Percentiles rank a stretch among this genome's conserved stretches.
These are phyloP conservation scores for Malurus leucopterus DNA, from an alignment of 2,797 vertebrate genomes.

Conservation along the genomic window DNA sequence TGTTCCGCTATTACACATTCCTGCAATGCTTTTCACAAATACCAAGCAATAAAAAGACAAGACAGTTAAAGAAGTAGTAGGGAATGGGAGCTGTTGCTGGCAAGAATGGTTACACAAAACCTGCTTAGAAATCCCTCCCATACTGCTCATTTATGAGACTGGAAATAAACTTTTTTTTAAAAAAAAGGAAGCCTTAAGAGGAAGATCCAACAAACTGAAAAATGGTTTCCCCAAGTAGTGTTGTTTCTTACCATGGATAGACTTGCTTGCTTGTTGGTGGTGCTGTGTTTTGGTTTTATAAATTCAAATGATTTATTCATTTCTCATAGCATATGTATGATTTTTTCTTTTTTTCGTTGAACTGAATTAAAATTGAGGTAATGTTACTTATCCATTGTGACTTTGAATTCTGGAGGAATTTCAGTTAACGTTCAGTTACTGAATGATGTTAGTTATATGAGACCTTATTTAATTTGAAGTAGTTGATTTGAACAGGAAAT, in stretches of 20 bases:
- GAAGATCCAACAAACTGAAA: not conserved
- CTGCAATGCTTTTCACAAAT: not conserved
- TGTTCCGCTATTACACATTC: not conserved
- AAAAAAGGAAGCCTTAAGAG: not conserved
- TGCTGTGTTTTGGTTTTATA: not conserved
- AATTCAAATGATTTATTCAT: not conserved
- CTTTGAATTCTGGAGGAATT: not conserved
- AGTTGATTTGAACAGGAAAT: not conserved
- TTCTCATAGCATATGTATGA: not conserved
- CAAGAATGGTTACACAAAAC: not conserved
- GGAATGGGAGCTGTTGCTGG: not conserved
- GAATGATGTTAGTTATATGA: not conserved
- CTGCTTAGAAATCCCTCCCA: not conserved
- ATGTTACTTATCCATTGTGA: not conserved
- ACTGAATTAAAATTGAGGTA: not conserved
- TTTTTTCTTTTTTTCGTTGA: not conserved
- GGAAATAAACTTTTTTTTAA: not conserved
- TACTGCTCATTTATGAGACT: not conserved
- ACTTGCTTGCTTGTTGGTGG: not conserved
- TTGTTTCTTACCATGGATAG: not conserved
- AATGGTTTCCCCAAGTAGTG: not conserved
- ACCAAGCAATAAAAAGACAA: not conserved
- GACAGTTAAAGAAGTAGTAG: not conserved
- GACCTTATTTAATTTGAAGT: not conserved
- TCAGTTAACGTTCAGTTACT: not conserved